Base-by-base conservation (phyloP, 1,140 invertebrate species). In the Meteorus sp. region DNA sequence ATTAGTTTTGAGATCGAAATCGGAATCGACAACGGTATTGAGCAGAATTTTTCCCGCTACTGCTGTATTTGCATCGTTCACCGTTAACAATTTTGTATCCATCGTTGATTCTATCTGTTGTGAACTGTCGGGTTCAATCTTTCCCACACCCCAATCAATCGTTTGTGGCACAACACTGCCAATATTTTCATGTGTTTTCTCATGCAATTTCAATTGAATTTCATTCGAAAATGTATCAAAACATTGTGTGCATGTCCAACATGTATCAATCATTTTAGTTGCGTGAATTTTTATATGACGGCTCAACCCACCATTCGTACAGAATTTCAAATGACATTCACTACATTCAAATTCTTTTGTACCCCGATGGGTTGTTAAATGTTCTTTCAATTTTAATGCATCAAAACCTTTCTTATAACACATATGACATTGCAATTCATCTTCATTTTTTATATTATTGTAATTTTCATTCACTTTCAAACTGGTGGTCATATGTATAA, bases 11-110 rank as follows among this genome's bases (percentile, higher is more conserved):
- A 1, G 23, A 2, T n/a, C n/a, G 17, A 25, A 48, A 25, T 55
- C 20, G 13, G 54, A 69, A 25, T 78, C 75, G 1, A 71, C 70
- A 9, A 72, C 66, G 3, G 71, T 82, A n/a, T 83, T 82, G 31
- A 83, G 66, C 1, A 85, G 67, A 13, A 85, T 76, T 65, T 79
- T 82, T 55, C 85, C 80, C 0, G 84, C 85, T 2, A 85, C 63
- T 4, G 78, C 67, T 1, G 72, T 58, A 17, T 70, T 73, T 0
- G 59, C 3, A 11, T 62, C 50, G 68, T 63, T 2, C 31, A 35
- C 19, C 13, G 11, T 48, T 11, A 25, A 8, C 3, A n/a, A 7
- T n/a, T 23, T 54, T 19, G 45, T 19, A 7, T 15, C 13, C 17
- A 41, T 19, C 8, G 61, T 25, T 0, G 51, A 23, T 17, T 67